Evolutionary conservation across 92 coral and sea anemone species (phyloP), one percentile per base, ranked within the genome.

Genomic region (Isaurus tuberculatus): DNA sequence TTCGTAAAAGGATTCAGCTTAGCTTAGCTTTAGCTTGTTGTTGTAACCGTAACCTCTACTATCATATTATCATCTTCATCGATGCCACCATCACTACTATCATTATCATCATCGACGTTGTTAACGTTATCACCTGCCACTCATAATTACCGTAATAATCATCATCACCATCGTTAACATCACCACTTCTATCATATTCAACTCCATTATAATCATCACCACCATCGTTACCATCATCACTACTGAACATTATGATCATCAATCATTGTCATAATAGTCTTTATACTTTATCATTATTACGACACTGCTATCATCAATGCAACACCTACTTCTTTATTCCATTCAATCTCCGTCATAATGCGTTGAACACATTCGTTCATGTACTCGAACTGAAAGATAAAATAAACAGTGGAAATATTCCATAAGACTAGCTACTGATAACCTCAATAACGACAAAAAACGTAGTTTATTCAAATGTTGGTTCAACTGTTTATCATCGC

Each of bases 291-390:
- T 23, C 36, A 63, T 26, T 28, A 26, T 20, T 23, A 14, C 23
- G 5, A 22, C 23, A 9, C 1, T 28, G 26, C 20, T 2, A 2
- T 55, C 26, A 63, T 63, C 4, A 63, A 8, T 28, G 23, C 25
- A 17, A 15, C 25, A 53, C 23, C 8, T 86, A 95, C 98, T 90
- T 94, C 84, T 40, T 91, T 73, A 68, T 93, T 95, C 95, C 92
- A 88, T 20, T 95, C 98, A 28, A 85, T 86, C 83, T 95, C 98
- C 42, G 87, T 79, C 88, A 90, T 88, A 20, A 95, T 88, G 83
- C 95, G 87, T 22, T 65, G 67, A 40, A 92, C 94, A 73, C 98
- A 95, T 29, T 94, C 95, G 60, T 89, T 84, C 98, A 95, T 95
- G 87, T 80, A 95, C 74, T 91, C 91, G 84, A 77, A 95, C 98